Evolutionary conservation across 2,888 invertebrate species (phyloP).

Genomic region (Nomada ruficornis): DNA sequence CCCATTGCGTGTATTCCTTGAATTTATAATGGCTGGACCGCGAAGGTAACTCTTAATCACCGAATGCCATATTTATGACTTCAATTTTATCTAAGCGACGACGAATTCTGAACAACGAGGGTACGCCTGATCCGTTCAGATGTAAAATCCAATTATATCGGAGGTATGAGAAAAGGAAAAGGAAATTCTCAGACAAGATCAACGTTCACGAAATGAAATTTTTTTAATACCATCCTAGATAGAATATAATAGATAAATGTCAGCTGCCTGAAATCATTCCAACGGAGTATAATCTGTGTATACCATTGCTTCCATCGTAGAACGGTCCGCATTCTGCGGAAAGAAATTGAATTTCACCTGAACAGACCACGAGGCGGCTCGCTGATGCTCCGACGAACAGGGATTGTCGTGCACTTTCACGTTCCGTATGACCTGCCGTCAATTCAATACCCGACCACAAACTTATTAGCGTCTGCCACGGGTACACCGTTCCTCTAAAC

Average conservation of each 20-base stretch:
- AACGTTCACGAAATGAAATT: no score
- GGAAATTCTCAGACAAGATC: no score
- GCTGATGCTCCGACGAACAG: conserved; percentile 37
- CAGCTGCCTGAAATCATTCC: conserved; percentile 2
- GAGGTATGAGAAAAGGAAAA: no score
- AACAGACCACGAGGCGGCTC: conserved; percentile 40
- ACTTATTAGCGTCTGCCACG: conserved; percentile 71
- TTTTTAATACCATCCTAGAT: background rate
- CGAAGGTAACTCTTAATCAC: no score
- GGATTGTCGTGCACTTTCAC: conserved; percentile 67
- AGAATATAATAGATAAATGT: background rate
- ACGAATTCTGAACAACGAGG: no score
- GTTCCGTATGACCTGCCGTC: conserved; percentile 59
- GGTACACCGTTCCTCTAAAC: conserved; percentile 44
- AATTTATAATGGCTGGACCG: background rate
- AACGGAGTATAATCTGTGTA: no score
- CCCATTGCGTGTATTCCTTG: background rate
- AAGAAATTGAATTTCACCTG: conserved; percentile 57
- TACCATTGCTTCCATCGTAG: background rate
- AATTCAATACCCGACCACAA: conserved; percentile 67
- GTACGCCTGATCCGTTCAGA: no score
- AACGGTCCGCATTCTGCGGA: conserved; percentile 13
- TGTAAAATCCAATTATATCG: no score
- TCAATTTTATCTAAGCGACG: no score
- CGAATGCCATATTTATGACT: no score